Evolutionary conservation across 2,797 vertebrate species (phyloP), one percentile per base, ranked within the genome.

Genomic region (Clarias platycephalus): DNA sequence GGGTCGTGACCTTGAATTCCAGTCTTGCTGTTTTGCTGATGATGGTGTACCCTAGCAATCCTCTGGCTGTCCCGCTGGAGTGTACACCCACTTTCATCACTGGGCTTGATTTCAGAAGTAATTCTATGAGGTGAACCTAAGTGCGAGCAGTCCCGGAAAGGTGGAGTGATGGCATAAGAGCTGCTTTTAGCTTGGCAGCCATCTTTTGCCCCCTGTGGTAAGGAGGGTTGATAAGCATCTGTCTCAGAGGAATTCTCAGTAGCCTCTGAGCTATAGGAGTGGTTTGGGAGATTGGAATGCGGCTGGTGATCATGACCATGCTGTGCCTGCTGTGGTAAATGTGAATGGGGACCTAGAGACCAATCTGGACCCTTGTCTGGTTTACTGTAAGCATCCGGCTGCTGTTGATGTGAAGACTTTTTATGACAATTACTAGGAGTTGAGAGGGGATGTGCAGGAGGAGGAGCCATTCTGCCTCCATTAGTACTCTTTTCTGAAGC

Each of bases 41-140:
- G 97, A 90, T 99, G 97, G 86, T 96, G 95, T 93, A 99, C 97
- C 85, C 97, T 94, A 8, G 98, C 98, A 89, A 98, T 96, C 84
- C 97, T 98, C 90, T 98, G 97, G 77, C 94, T 94, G 83, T 94
- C 94, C 87, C 92, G 91, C 81, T 96, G 96, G 91, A 95, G 93
- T 91, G 93, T 91, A 88, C 95, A 95, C 16, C 87, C 87, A 74
- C 40, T 77, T 63, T 87, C 89, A 31, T 72, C 92, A 93, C 31
- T 83, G 16, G 80, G 83, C 81, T 87, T 90, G 76, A 82, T 81
- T 78, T 90, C 90, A 10, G 87, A 85, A 5, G 86, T 80, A n/a
- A 82, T 57, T 88, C 89, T 93, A 74, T 90, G 82, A 55, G 87
- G 89, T 79, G 88, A 85, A 88, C 88, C 90, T 67, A 92, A 90